These are phyloP conservation scores for Sinotaia quadrata DNA, from an alignment of 2,888 invertebrate genomes.

Conservation along the genomic window DNA sequence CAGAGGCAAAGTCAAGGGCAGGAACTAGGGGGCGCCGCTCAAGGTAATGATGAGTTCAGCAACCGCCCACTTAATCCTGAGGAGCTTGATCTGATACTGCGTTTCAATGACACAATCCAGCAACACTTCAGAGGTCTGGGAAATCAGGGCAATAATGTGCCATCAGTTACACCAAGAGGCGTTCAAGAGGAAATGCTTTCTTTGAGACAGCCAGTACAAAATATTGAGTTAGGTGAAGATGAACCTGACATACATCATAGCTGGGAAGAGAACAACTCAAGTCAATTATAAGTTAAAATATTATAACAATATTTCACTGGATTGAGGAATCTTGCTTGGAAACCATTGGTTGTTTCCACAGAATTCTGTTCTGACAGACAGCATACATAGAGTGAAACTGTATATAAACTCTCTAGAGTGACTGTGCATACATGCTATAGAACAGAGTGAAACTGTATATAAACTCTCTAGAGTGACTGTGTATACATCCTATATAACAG, in stretches of 20 bases:
- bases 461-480: too few relatives aligned
- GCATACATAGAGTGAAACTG: too few relatives aligned
- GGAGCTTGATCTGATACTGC: constrained; percentile 46
- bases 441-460: too few relatives aligned
- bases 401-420: too few relatives aligned
- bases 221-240: constrained; percentile 6
- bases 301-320: too few relatives aligned
- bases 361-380: too few relatives aligned
- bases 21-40: constrained; percentile 36
- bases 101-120: constrained; percentile 49
- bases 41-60: constrained; percentile 17
- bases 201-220: constrained; percentile 19
- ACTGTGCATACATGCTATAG: too few relatives aligned
- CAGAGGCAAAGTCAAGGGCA: constrained; percentile 28
- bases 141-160: neutral
- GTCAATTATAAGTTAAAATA: too few relatives aligned
- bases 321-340: too few relatives aligned
- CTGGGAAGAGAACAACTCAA: too few relatives aligned
- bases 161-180: neutral
- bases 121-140: neutral
- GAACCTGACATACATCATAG: neutral
- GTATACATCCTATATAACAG: too few relatives aligned
- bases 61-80: constrained; percentile 38
- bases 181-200: neutral
- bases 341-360: too few relatives aligned